Evolutionary conservation across 2,888 invertebrate genomes (phyloP).

Genomic region (Scelioninae gen. 1): DNA sequence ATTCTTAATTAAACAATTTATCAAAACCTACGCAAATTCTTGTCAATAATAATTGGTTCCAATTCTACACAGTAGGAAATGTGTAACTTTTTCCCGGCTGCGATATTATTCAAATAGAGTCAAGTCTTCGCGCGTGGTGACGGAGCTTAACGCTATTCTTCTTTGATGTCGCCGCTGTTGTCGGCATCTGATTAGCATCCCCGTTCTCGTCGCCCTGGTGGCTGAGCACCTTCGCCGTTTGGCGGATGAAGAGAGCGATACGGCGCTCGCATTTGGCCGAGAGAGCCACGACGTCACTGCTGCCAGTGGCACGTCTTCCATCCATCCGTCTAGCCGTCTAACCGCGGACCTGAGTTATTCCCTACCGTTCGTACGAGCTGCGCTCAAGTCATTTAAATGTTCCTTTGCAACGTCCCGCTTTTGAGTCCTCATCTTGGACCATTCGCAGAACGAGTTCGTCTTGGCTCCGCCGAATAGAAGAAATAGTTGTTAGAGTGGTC

Average conservation of each 20-base stretch:
- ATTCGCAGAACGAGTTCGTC: conserved; percentile 54
- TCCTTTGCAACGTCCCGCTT: conserved; percentile 80
- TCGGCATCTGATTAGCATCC: conserved; percentile 84
- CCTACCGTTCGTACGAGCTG: conserved; percentile 73
- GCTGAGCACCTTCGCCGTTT: conserved; percentile 61
- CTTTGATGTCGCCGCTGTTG: conserved; percentile 82
- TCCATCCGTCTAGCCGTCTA: conserved; percentile 76
- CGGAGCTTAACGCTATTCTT: conserved; percentile 79
- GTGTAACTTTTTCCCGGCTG: too few relatives aligned
- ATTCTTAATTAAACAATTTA: too few relatives aligned
- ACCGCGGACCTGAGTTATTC: conserved; percentile 80
- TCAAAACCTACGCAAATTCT: too few relatives aligned
- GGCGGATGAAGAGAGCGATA: conserved; percentile 57
- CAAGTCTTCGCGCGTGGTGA: too few relatives aligned
- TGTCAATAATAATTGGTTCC: conserved; percentile 3
- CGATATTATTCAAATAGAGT: too few relatives aligned
- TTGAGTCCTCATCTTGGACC: conserved; percentile 80
- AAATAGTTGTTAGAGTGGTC: conserved; percentile 48
- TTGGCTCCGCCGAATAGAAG: conserved; percentile 55
- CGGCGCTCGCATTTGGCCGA: conserved; percentile 49
- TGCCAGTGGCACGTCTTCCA: conserved; percentile 78
- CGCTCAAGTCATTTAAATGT: conserved; percentile 84
- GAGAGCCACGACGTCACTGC: conserved; percentile 76
- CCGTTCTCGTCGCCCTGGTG: conserved; percentile 66
- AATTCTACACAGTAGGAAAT: background rate